phyloP scores from a whole-genome alignment of 2,113 vertebrate genomes.

The Gnathonemus longibarbis region DNA sequence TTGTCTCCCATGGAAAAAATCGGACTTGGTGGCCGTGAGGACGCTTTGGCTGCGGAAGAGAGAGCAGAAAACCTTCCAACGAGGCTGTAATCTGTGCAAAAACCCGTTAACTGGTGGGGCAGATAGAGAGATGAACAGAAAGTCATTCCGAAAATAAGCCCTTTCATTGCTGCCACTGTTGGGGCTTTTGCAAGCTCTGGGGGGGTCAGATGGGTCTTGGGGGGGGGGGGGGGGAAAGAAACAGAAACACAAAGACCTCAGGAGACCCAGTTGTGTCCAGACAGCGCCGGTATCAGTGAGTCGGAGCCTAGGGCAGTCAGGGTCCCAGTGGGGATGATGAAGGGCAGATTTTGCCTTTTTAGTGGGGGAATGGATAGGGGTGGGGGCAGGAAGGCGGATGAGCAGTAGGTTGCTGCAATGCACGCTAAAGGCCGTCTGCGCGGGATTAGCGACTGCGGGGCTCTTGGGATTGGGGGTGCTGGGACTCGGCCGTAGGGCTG shows the following conservation, averaged over 20 bases:
- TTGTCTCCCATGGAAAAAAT: neutral
- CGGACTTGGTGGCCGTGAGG: neutral
- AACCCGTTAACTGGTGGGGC: neutral
- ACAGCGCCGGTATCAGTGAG: neutral
- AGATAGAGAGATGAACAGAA: neutral
- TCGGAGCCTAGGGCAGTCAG: neutral
- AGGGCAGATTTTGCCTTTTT: neutral
- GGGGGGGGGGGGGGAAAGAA: neutral
- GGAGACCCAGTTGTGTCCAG: neutral
- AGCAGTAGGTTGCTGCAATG: neutral
- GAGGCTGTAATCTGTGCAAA: neutral
- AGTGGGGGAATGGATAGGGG: neutral
- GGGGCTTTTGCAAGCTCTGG: neutral
- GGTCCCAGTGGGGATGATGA: neutral
- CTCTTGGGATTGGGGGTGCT: neutral
- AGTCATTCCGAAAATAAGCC: neutral
- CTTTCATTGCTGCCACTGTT: neutral
- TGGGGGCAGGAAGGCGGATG: neutral
- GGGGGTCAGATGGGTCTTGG: neutral
- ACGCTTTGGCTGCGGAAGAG: neutral
- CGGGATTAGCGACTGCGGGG: neutral
- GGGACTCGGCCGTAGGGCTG: neutral
- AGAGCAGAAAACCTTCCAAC: neutral
- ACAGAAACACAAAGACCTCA: neutral
- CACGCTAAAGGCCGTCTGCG: neutral